Evolutionary conservation across 2,888 invertebrate genomes (phyloP), one percentile per base, ranked within the genome.

Genomic region (Oligia fasciuncula): DNA sequence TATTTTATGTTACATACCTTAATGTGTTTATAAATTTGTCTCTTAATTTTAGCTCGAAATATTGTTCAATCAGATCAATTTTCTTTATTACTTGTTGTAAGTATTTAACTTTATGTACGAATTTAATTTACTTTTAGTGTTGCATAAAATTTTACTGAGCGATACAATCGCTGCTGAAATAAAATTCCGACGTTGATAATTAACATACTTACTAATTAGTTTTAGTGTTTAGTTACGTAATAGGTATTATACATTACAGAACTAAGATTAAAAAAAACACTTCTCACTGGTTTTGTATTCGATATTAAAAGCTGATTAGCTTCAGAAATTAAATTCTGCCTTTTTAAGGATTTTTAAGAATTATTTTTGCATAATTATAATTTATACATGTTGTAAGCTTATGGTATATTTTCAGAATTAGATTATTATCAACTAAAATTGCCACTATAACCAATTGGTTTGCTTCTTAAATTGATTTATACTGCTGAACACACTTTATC

Each of bases 131-230:
- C 75, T 73, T 76, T 74, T 72, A 51, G 13, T 72, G 43, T 73
- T 79, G 73, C 72, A 83, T 72, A 14, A 46, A 74, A 54, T 71
- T 54, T 74, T 79, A 67, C 57, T 62, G n/a, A n/a, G 79, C 77
- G 80, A 83, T 88, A 40, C 40, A 82, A 87, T 82, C 79, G 89
- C 83, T 63, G 62, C 62, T 74, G 63, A 85, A 62, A 54, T 79
- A 51, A 40, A 65, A 43, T 54, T 74, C 76, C 71, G 62, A 63
- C 40, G 69, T 76, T 80, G 67, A 51, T 69, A 72, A 77, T 79
- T 86, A 46, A 29, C 49, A 54, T 40, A 60, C 8, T 51, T 17
- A 73, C 46, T 69, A 72, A 46, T 67, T 76, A 29, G 23, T 80
- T 77, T 68, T 63, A 77, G 60, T 63, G 14, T 68, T 84, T 75